Conservation (phyloP, 1,140 invertebrate species). For the Lordiphosa stackelbergi region DNA sequence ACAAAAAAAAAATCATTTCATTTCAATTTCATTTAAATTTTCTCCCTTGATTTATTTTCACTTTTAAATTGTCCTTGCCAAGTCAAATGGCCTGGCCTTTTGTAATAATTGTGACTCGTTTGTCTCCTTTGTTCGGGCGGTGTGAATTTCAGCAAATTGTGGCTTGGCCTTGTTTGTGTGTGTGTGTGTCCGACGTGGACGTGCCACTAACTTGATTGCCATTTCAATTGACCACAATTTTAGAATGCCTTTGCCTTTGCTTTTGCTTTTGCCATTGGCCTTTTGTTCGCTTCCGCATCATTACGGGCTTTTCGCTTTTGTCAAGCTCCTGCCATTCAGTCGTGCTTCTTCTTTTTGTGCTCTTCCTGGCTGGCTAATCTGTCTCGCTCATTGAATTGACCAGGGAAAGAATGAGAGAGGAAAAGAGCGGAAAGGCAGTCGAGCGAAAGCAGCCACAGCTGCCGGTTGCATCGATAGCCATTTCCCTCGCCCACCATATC, state of each 20-base stretch:
- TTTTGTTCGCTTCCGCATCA: slow-evolving; percentile 38
- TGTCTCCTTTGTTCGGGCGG: slow-evolving; percentile 31
- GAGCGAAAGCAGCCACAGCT: slow-evolving; percentile 56
- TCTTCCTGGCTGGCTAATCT: slow-evolving; percentile 48
- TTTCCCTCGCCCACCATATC: slow-evolving; percentile 28
- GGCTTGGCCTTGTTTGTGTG: slow-evolving; percentile 11
- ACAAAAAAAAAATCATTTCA: too few species aligned
- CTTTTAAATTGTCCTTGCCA: not conserved
- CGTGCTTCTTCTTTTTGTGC: slow-evolving; percentile 11
- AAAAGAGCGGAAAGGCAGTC: slow-evolving; percentile 22
- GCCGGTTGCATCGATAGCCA: slow-evolving; percentile 72
- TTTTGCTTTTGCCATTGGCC: slow-evolving; percentile 16
- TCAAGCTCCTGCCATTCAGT: slow-evolving; percentile 31
- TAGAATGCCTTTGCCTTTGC: slow-evolving; percentile 52
- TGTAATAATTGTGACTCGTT: slow-evolving; percentile 20
- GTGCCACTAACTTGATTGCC: slow-evolving; percentile 74
- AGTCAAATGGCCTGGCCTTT: slow-evolving; percentile 2
- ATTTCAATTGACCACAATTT: slow-evolving; percentile 75
- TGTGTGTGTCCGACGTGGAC: slow-evolving; percentile 39
- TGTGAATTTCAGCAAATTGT: slow-evolving; percentile 59
- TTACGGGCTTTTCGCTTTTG: slow-evolving; percentile 59
- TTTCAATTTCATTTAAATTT: too few species aligned
- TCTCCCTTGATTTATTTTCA: slow-evolving; percentile 1
- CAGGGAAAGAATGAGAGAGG: slow-evolving; percentile 16
- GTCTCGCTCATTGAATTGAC: slow-evolving; percentile 56